These are phyloP conservation scores for Clarias laeviceps DNA, from an alignment of 2,797 vertebrate genomes.

Conservation along the genomic window DNA sequence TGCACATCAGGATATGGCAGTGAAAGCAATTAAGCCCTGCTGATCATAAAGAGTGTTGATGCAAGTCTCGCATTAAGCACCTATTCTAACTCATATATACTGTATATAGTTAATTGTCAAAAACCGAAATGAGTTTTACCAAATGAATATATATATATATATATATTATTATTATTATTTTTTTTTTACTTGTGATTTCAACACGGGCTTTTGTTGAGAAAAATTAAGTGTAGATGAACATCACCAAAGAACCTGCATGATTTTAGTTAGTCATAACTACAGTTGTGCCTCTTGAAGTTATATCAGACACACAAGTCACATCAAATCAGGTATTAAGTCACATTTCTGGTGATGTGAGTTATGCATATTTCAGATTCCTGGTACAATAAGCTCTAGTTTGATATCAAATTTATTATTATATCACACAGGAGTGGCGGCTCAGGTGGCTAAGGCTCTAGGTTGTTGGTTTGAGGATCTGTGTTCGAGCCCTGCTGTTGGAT, in stretches of 20 bases:
- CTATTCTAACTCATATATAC: neutral
- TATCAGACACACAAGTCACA: no score
- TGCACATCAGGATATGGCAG: constrained; percentile 6
- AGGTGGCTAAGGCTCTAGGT: no score
- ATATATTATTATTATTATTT: no score
- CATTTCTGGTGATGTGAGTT: no score
- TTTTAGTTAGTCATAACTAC: neutral
- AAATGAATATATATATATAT: neutral
- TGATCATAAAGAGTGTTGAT: constrained; percentile 2
- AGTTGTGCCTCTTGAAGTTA: neutral
- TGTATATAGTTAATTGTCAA: constrained; percentile 4
- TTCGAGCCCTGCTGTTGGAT: no score
- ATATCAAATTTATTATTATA: no score
- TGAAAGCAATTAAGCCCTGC: constrained; percentile 11
- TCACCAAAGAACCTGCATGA: constrained; percentile 4
- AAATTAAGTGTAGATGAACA: neutral
- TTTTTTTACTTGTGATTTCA: neutral
- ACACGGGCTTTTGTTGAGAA: neutral
- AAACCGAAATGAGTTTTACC: neutral
- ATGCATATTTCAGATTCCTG: no score
- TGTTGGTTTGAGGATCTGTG: no score
- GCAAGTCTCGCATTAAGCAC: neutral
- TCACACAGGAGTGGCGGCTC: no score
- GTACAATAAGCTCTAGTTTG: no score
- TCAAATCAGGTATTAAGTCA: no score